phyloP scores from a whole-genome alignment of 1,140 invertebrate species.

The Atta colombica region DNA sequence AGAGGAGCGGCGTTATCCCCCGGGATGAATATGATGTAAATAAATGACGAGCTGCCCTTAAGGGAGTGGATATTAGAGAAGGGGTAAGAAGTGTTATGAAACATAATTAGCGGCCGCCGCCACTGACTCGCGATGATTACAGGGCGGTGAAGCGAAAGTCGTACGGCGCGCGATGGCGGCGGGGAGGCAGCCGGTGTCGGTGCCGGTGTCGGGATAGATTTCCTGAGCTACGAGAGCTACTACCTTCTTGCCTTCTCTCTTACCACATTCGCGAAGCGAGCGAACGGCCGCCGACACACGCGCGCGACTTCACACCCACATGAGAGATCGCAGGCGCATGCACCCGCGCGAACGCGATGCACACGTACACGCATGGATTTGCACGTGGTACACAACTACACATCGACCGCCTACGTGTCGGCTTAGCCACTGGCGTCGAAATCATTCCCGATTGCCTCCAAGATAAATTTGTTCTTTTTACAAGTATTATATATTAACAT shows the following conservation, averaged over 20 bases:
- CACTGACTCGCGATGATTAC: conserved; percentile 87
- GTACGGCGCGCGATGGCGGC: conserved; percentile 70
- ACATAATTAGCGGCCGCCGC: conserved; percentile 86
- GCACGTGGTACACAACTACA: conserved; percentile 41
- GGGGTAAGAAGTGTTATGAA: conserved; percentile 87
- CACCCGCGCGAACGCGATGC: conserved; percentile 1
- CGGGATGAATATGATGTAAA: conserved; percentile 86
- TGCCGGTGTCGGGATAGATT: conserved; percentile 78
- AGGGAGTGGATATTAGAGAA: conserved; percentile 84
- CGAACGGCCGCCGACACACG: conserved; percentile 29
- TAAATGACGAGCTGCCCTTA: conserved; percentile 86
- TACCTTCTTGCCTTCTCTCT: conserved; percentile 74
- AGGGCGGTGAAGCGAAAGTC: conserved; percentile 85
- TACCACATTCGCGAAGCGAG: conserved; percentile 37
- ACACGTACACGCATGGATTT: conserved; percentile 42
- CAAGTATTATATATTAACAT: background rate
- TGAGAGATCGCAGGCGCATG: conserved; percentile 34
- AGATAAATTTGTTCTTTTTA: background rate
- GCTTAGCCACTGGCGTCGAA: conserved; percentile 74
- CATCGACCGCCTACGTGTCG: conserved; percentile 72
- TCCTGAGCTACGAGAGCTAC: conserved; percentile 77
- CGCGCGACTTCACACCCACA: conserved; percentile 53
- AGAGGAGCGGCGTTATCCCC: conserved; percentile 71
- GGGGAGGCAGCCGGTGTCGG: conserved; percentile 69
- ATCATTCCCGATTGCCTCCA: conserved; percentile 9